Percentiles rank a stretch among this genome's conserved stretches.
These are phyloP conservation scores for Pachyrhynchus sulphureomaculatus DNA, from an alignment of 1,140 invertebrate genomes.

Conservation along the genomic window DNA sequence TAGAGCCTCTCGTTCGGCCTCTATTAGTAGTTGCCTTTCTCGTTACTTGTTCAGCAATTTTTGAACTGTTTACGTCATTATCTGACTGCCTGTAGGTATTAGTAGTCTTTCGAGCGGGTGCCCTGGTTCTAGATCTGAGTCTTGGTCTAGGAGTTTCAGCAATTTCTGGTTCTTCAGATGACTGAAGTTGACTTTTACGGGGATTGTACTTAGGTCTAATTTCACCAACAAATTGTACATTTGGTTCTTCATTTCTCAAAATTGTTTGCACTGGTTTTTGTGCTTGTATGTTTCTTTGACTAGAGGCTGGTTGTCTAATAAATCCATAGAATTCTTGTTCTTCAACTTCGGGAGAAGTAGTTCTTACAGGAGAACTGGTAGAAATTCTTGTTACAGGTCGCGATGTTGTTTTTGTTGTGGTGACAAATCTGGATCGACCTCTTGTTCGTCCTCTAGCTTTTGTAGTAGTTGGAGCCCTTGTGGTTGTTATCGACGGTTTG, in stretches of 20 bases:
- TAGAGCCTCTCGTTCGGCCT: slow-evolving; percentile 35
- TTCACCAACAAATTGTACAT: slow-evolving; percentile 46
- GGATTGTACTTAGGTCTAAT: slow-evolving; percentile 45
- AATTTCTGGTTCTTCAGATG: slow-evolving; percentile 12
- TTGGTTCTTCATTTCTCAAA: slow-evolving; percentile 7
- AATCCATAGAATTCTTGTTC: slow-evolving; percentile 49
- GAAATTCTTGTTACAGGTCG: slow-evolving; percentile 40
- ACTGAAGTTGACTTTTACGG: background rate
- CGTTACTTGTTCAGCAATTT: slow-evolving; percentile 29
- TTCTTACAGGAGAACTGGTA: slow-evolving; percentile 35
- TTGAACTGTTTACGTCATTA: slow-evolving; percentile 27
- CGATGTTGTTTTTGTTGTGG: slow-evolving; percentile 40
- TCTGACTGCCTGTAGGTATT: slow-evolving; percentile 5
- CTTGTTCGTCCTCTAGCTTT: slow-evolving; percentile 26
- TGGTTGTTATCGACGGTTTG: slow-evolving; percentile 8
- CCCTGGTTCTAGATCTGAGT: slow-evolving; percentile 39
- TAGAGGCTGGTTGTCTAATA: slow-evolving; percentile 43
- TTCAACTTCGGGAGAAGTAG: slow-evolving; percentile 34
- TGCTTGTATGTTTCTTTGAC: slow-evolving; percentile 20
- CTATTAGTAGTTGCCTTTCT: slow-evolving; percentile 25
- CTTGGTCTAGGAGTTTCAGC: slow-evolving; percentile 33
- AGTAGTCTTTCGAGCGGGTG: slow-evolving; percentile 29
- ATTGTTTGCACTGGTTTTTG: background rate
- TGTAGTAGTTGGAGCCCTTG: background rate
- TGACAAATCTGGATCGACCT: slow-evolving; percentile 43